phyloP scores from a whole-genome alignment of 2,797 vertebrate species.

The Podarcis lilfordi region DNA sequence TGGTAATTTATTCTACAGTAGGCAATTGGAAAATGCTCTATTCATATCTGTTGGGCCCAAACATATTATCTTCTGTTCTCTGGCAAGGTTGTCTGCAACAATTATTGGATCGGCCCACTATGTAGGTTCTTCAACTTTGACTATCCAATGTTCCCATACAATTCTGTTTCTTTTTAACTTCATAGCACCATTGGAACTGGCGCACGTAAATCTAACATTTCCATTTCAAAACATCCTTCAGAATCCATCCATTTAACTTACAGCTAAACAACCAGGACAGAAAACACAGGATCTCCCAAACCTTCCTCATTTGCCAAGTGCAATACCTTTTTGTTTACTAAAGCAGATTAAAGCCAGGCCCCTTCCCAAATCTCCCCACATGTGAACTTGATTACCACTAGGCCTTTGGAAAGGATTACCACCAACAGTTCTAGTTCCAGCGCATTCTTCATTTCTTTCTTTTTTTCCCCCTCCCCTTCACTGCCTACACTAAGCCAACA shows the following conservation, averaged over 20 bases:
- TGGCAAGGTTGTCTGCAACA: not conserved
- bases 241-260: not conserved
- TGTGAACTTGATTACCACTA: not conserved
- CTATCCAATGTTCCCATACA: not conserved
- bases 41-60: not conserved
- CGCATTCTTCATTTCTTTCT: not conserved
- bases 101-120: not conserved
- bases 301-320: not conserved
- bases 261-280: not conserved
- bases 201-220: not conserved
- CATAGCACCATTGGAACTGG: not conserved
- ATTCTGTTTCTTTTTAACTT: not conserved
- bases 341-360: conserved; percentile 5
- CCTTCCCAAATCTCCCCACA: not conserved
- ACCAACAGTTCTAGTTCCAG: not conserved
- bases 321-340: conserved; percentile 11
- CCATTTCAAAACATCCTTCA: conserved; percentile 1
- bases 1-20: not conserved
- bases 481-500: not conserved
- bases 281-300: not conserved
- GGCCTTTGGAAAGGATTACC: too few relatives aligned
- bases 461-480: not conserved
- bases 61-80: not conserved
- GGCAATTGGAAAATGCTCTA: not conserved
- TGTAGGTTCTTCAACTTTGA: not conserved